Base-by-base conservation (phyloP, 2,797 vertebrate genomes). In the Ptychadena robeensis region DNA sequence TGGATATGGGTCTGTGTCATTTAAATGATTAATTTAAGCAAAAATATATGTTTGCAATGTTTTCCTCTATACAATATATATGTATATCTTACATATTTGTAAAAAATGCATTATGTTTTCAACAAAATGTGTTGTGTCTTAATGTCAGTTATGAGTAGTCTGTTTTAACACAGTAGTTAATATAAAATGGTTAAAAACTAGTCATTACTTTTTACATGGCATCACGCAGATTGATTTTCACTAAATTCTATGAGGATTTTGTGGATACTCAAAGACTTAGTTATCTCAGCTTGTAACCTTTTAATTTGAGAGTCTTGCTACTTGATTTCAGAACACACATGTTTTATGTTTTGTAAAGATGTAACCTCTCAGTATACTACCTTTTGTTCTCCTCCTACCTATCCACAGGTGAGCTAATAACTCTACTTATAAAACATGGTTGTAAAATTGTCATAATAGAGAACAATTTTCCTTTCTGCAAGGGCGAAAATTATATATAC, bases 331-430 rank as follows among this genome's bases (percentile, higher is more conserved):
- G 80, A 74, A 59, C 72, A 48, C 71, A 75, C 44, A 61, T 74
- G 80, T 31, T 82, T 73, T 65, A 82, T 35, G 32, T 69, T 75
- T 82, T 30, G 64, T 31, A 32, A 30, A 38, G 48, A 68, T 82
- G 70, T 75, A 82, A 82, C 64, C 64, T 82, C 25, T 30, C 15
- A 73, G 63, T 81, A 59, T 73, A 67, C 68, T 74, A 57, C 71
- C 35, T 67, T 70, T 30, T 30, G 15, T 48, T 74, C 48, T 30
- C 71, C 34, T 30, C 44, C 72, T 65, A 82, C 18, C 64, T 75
- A 82, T 75, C 80, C 72, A 75, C 80, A 82, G 80, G 80, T 82
- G 72, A 82, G 59, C 80, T 68, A 68, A 72, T 82, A 82, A 75
- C 74, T 75, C 44, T 44, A 68, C 32, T 44, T 66, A 69, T 82